phyloP scores from a whole-genome alignment of 1,140 invertebrate species.

The Anastrepha ludens region DNA sequence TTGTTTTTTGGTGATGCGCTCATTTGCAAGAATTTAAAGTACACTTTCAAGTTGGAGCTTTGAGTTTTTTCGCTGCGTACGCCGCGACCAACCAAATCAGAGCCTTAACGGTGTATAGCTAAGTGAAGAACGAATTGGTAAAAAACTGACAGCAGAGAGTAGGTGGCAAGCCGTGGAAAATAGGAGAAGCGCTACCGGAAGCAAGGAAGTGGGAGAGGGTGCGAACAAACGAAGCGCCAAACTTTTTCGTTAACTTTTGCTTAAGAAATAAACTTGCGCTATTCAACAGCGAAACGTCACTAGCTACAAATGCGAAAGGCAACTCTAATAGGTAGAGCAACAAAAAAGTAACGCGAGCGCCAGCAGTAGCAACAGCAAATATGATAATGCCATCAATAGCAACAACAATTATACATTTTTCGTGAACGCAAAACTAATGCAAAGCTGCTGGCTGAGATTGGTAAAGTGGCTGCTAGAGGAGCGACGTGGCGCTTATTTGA shows the following conservation, averaged over 20 bases:
- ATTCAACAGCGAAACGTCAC: slow-evolving; percentile 12
- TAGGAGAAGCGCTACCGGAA: not conserved
- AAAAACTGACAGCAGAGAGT: not conserved
- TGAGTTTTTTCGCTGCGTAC: slow-evolving; percentile 26
- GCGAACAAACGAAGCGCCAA: slow-evolving; percentile 28
- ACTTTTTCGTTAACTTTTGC: slow-evolving; percentile 37
- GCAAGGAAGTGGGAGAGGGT: not conserved
- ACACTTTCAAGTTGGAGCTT: slow-evolving; percentile 63
- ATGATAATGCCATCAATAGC: slow-evolving; percentile 45
- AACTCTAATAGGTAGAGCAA: not conserved
- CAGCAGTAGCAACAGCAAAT: not conserved
- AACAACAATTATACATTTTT: slow-evolving; percentile 37
- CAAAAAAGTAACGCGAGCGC: not conserved
- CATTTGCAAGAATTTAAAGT: slow-evolving; percentile 74
- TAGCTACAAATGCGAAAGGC: slow-evolving; percentile 24
- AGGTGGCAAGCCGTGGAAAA: not conserved
- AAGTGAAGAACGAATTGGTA: not conserved
- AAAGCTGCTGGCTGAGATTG: not conserved
- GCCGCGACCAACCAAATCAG: not conserved
- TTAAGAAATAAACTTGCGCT: slow-evolving; percentile 34
- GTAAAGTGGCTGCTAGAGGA: not conserved
- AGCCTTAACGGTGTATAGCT: not conserved
- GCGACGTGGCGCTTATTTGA: not conserved
- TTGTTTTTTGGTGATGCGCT: slow-evolving; percentile 59
- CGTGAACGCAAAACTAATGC: slow-evolving; percentile 5